Conservation (phyloP, 2,888 invertebrate species). For the Seira ritae region DNA sequence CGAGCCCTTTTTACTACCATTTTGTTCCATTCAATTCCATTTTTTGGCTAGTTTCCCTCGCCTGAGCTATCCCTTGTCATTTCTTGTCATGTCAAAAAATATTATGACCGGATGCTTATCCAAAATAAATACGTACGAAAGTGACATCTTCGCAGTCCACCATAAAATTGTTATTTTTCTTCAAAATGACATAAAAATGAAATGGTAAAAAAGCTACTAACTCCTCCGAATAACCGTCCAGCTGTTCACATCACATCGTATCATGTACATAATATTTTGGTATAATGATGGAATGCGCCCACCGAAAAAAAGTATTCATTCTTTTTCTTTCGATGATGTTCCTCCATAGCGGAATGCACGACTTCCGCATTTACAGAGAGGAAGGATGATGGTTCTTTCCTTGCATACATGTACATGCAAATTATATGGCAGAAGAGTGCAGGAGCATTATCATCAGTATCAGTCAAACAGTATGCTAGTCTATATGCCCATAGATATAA, state of each 20-base stretch:
- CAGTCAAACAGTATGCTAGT: too few species aligned
- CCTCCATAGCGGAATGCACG: too few species aligned
- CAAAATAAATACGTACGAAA: background rate
- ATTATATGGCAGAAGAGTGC: too few species aligned
- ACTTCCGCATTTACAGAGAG: too few species aligned
- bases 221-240: too few species aligned
- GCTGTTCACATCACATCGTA: too few species aligned
- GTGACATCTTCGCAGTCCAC: background rate
- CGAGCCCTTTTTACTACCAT: too few species aligned
- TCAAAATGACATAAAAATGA: background rate
- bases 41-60: constrained; percentile 19
- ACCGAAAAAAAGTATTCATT: too few species aligned
- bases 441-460: too few species aligned
- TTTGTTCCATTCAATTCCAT: background rate
- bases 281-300: background rate
- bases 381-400: background rate
- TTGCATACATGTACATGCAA: background rate
- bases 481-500: too few species aligned
- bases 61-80: constrained; percentile 40
- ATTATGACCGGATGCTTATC: constrained; percentile 32
- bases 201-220: too few species aligned
- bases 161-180: background rate
- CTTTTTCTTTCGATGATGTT: background rate
- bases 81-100: constrained; percentile 57
- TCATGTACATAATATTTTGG: too few species aligned